Conservation (phyloP, 2,888 invertebrate genomes). For the Aleiodes leptofemur region DNA sequence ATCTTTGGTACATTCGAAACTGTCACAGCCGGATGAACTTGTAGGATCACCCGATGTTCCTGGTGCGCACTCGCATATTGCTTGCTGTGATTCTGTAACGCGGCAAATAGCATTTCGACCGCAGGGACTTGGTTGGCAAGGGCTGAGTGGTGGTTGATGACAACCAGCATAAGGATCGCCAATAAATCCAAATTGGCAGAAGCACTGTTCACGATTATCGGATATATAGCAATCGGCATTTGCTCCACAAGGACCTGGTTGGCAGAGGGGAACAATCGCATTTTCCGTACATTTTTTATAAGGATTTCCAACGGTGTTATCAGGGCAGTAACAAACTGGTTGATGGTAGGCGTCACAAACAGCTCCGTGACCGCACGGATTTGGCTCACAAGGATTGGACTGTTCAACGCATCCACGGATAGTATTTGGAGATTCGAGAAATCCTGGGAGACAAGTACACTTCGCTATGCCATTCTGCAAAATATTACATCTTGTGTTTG, state of each 20-base stretch:
- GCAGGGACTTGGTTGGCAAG: slow-evolving; percentile 88
- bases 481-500: slow-evolving; percentile 89
- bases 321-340: slow-evolving; percentile 92
- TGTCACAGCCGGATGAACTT: slow-evolving; percentile 83
- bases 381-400: slow-evolving; percentile 88
- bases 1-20: slow-evolving; percentile 88
- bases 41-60: slow-evolving; percentile 88
- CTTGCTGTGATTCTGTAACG: slow-evolving; percentile 82
- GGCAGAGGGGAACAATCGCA: slow-evolving; percentile 81
- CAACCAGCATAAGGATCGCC: slow-evolving; percentile 91
- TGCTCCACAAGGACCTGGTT: slow-evolving; percentile 88
- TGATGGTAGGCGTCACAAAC: slow-evolving; percentile 86
- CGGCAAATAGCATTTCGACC: slow-evolving; percentile 87
- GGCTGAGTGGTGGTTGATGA: slow-evolving; percentile 81
- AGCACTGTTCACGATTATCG: slow-evolving; percentile 89
- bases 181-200: slow-evolving; percentile 84
- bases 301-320: slow-evolving; percentile 88
- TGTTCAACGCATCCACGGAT: slow-evolving; percentile 89
- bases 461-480: slow-evolving; percentile 88
- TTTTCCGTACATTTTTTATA: slow-evolving; percentile 83
- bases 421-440: slow-evolving; percentile 91
- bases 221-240: slow-evolving; percentile 91
- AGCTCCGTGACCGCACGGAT: slow-evolving; percentile 87
- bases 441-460: slow-evolving; percentile 90
- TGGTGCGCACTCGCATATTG: slow-evolving; percentile 84